These are phyloP conservation scores for Camponotus pennsylvanicus DNA, from an alignment of 1,140 invertebrate genomes.

Conservation along the genomic window DNA sequence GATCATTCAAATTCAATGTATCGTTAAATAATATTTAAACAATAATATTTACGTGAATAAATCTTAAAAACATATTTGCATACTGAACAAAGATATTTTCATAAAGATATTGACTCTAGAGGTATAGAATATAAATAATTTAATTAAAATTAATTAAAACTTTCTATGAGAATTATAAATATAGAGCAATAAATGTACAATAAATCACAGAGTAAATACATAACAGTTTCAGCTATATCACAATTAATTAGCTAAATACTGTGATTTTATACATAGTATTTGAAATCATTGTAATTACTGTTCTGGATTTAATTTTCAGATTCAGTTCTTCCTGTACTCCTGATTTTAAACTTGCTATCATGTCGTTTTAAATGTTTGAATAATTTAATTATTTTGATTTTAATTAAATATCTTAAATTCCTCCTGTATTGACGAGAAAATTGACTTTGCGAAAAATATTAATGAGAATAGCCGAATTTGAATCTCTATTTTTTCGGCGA, in stretches of 20 bases:
- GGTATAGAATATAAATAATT: too few species aligned
- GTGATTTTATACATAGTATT: neutral
- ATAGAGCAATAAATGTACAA: too few species aligned
- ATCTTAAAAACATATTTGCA: too few species aligned
- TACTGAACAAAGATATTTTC: too few species aligned
- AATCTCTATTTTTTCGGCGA: neutral
- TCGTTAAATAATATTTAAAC: slow-evolving; percentile 5
- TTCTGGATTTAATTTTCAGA: neutral
- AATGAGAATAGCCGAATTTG: neutral
- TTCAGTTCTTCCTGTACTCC: neutral
- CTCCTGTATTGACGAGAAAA: slow-evolving; percentile 14
- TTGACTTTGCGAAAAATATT: neutral
- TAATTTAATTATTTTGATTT: slow-evolving; percentile 6
- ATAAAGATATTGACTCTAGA: too few species aligned
- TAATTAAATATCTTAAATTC: neutral
- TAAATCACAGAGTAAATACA: too few species aligned
- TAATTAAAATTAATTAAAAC: too few species aligned
- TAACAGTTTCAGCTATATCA: too few species aligned
- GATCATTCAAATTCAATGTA: neutral
- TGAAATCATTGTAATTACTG: neutral
- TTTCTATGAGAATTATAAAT: too few species aligned
- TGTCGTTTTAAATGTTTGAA: neutral
- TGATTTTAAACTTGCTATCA: neutral
- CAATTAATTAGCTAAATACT: too few species aligned
- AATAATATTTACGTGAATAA: neutral